Conservation (phyloP, 1,140 invertebrate species). For the Caenorhabditis remanei region DNA sequence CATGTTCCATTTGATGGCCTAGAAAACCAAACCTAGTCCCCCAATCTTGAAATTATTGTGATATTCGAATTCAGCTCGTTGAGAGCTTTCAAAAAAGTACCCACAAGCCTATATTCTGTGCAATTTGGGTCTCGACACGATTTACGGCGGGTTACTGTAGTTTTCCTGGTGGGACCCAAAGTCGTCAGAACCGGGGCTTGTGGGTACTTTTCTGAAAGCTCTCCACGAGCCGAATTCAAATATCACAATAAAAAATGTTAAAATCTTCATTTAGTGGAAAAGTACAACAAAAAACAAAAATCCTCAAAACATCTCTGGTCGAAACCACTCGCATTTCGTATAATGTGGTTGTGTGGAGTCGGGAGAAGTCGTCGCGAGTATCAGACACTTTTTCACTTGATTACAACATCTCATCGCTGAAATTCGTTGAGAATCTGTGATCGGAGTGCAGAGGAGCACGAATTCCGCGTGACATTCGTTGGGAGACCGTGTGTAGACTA, state of each 20-base stretch:
- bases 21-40: no score
- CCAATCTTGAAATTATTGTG: neutral
- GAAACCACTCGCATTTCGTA: conserved; percentile 46
- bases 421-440: neutral
- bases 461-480: conserved; percentile 29
- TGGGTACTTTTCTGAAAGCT: neutral
- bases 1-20: neutral
- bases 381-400: conserved; percentile 35
- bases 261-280: neutral
- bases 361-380: conserved; percentile 6
- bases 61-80: neutral
- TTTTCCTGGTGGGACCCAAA: no score
- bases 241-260: neutral
- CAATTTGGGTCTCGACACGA: neutral
- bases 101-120: neutral
- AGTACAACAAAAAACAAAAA: neutral
- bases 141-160: no score
- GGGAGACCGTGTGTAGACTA: neutral
- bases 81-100: neutral
- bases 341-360: conserved; percentile 13
- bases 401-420: conserved; percentile 40
- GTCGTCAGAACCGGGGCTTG: no score
- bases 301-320: neutral
- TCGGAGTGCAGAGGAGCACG: conserved; percentile 33
- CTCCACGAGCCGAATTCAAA: neutral